Conservation (phyloP, 2,113 vertebrate genomes). For the Morphnarchus princeps region DNA sequence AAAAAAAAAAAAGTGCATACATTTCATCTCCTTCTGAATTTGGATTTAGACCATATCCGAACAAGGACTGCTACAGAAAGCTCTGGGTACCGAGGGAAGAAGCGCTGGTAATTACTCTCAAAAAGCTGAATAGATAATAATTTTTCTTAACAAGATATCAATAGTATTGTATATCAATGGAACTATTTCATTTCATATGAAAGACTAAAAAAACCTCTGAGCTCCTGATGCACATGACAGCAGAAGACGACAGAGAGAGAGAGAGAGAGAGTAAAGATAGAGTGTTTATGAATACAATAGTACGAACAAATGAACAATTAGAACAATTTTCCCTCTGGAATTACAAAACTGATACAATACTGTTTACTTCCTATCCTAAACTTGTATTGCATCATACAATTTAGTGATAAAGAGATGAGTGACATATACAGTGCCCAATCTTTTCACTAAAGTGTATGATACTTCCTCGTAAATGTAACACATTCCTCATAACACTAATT, state of each 20-base stretch:
- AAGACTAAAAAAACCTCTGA: not conserved
- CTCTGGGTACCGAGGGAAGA: not conserved
- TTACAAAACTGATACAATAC: not conserved
- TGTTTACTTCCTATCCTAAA: not conserved
- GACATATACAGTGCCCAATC: not conserved
- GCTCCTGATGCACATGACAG: not conserved
- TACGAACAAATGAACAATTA: not conserved
- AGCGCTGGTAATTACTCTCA: not conserved
- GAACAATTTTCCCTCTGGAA: not conserved
- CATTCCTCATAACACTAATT: not conserved
- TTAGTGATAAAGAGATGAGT: not conserved
- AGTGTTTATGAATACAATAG: not conserved
- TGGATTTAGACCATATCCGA: not conserved
- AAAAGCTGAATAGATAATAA: not conserved
- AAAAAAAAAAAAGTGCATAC: not conserved
- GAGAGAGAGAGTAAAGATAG: not conserved
- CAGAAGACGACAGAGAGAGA: not conserved
- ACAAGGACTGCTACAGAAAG: not conserved
- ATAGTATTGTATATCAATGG: not conserved
- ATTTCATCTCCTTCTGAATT: not conserved
- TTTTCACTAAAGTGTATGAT: not conserved
- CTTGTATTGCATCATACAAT: not conserved
- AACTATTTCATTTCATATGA: not conserved
- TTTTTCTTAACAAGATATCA: not conserved
- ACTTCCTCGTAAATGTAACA: not conserved